phyloP scores from a whole-genome alignment of 1,140 invertebrate genomes.

The Aphelenchoides avenae region DNA sequence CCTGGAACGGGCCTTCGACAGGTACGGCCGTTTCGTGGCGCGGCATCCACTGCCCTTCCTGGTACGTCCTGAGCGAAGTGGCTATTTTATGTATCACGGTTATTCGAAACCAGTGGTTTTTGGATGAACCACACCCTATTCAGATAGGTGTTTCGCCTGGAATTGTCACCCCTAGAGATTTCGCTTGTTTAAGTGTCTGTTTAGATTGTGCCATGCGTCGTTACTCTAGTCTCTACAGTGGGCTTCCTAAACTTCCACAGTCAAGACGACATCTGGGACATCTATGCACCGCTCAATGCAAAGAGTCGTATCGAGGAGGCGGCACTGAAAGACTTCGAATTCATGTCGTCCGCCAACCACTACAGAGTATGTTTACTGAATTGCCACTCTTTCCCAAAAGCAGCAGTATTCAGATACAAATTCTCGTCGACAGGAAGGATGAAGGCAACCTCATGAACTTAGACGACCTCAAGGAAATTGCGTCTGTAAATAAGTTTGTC shows the following conservation, averaged over 20 bases:
- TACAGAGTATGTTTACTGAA: slow-evolving; percentile 47
- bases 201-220: slow-evolving; percentile 39
- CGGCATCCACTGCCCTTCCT: slow-evolving; percentile 48
- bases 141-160: not conserved
- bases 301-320: slow-evolving; percentile 46
- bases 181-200: slow-evolving; percentile 8
- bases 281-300: slow-evolving; percentile 52
- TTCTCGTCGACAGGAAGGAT: slow-evolving; percentile 55
- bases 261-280: slow-evolving; percentile 58
- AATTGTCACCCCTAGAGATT: not conserved
- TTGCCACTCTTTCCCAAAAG: too few species aligned
- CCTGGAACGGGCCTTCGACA: slow-evolving; percentile 37
- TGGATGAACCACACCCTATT: too few species aligned
- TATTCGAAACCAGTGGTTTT: too few species aligned
- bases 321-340: slow-evolving; percentile 47
- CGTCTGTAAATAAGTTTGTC: slow-evolving; percentile 42
- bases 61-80: slow-evolving; percentile 9
- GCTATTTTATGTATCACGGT: not conserved
- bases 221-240: slow-evolving; percentile 38
- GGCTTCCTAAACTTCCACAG: slow-evolving; percentile 35
- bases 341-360: slow-evolving; percentile 41
- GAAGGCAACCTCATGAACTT: slow-evolving; percentile 39
- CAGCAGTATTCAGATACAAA: slow-evolving; percentile 56
- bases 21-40: slow-evolving; percentile 41
- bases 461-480: slow-evolving; percentile 35